These are phyloP conservation scores for Drosophila nannoptera DNA, from an alignment of 1,140 invertebrate species.

Conservation along the genomic window DNA sequence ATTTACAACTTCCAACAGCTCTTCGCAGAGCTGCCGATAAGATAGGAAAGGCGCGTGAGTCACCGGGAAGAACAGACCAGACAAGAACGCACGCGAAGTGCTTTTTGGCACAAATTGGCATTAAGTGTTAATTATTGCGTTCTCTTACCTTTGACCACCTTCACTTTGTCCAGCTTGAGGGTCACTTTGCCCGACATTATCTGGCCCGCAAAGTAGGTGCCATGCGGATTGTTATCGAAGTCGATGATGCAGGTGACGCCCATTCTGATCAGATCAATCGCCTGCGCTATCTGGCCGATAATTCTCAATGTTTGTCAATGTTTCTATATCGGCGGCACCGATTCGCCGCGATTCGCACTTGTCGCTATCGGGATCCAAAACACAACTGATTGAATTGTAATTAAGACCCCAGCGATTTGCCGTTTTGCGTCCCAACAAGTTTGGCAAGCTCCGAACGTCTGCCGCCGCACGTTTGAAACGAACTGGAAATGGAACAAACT, in stretches of 20 bases:
- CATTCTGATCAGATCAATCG: slow-evolving; percentile 34
- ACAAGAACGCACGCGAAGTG: not conserved
- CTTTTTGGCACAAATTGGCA: not conserved
- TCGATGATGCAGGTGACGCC: slow-evolving; percentile 67
- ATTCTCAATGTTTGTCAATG: not conserved
- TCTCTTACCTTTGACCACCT: slow-evolving; percentile 78
- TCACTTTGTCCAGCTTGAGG: slow-evolving; percentile 78
- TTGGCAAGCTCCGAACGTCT: slow-evolving; percentile 25
- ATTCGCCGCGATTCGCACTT: slow-evolving; percentile 24
- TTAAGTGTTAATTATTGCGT: not conserved
- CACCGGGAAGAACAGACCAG: slow-evolving; percentile 22
- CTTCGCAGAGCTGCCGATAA: slow-evolving; percentile 27
- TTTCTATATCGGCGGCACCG: not conserved
- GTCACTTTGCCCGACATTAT: slow-evolving; percentile 79
- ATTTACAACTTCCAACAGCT: slow-evolving; percentile 8
- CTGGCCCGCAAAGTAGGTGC: slow-evolving; percentile 80
- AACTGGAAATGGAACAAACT: slow-evolving; percentile 62
- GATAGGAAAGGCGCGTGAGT: slow-evolving; percentile 29
- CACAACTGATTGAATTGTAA: slow-evolving; percentile 58
- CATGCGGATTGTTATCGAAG: slow-evolving; percentile 80
- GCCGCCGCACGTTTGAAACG: slow-evolving; percentile 43
- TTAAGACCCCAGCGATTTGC: slow-evolving; percentile 15
- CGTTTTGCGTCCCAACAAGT: slow-evolving; percentile 34
- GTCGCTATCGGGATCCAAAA: slow-evolving; percentile 43
- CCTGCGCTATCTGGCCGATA: slow-evolving; percentile 8